phyloP scores from a whole-genome alignment of 1,140 invertebrate species.

The Caenorhabditis latens region DNA sequence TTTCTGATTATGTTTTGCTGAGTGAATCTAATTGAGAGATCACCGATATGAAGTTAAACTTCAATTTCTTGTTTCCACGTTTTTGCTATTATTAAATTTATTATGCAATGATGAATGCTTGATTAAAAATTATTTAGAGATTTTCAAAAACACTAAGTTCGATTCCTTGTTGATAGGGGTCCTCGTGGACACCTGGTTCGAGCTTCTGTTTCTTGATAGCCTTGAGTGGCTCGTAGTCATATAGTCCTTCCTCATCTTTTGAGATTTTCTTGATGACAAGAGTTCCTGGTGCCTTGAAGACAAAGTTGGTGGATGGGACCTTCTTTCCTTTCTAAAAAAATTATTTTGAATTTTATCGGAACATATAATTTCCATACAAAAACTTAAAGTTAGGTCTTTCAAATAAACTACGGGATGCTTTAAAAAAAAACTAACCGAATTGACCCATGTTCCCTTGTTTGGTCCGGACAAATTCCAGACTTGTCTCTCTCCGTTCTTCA shows the following conservation, averaged over 20 bases:
- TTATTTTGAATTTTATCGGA: background rate
- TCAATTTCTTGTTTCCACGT: too few species aligned
- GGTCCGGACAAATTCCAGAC: background rate
- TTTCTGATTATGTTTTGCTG: too few species aligned
- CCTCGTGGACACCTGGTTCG: background rate
- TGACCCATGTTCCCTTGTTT: conserved; percentile 20
- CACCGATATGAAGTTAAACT: too few species aligned
- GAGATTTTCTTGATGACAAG: background rate
- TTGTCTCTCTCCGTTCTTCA: background rate
- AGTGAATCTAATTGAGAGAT: too few species aligned
- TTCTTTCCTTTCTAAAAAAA: conserved; percentile 22
- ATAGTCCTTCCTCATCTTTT: background rate
- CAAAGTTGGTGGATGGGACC: background rate
- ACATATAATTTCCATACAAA: background rate
- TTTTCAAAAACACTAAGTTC: background rate
- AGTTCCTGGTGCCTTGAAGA: background rate
- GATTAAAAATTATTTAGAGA: background rate
- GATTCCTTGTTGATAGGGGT: background rate
- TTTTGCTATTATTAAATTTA: too few species aligned
- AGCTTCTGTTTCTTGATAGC: background rate
- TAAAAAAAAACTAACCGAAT: background rate
- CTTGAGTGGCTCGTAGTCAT: background rate
- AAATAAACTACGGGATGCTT: too few species aligned
- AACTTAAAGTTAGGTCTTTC: background rate
- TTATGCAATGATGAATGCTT: too few species aligned